Base-by-base conservation (phyloP, 2,888 invertebrate species). In the Andrena dorsata region DNA sequence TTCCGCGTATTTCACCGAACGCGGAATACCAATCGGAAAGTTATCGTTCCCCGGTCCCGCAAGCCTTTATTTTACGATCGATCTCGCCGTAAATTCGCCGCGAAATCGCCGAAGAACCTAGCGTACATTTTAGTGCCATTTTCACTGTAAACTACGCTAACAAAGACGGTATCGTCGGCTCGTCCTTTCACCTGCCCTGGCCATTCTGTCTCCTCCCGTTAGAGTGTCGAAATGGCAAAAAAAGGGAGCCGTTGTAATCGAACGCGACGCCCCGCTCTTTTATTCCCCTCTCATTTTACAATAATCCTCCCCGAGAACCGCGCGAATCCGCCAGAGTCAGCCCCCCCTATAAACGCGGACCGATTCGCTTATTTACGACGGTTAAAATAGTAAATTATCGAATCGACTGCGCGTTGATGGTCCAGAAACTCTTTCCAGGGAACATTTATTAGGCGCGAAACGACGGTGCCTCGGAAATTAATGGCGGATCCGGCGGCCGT, bases 401-500 rank as follows among this genome's bases (percentile, higher is more conserved):
- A 89, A 89, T 87, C 82, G 81, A 82, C 72, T 73, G 80, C 53
- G 13, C 73, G 76, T 78, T 81, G 81, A 82, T 84, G 82, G 70
- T 83, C 71, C 66, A 53, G 53, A 78, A 61, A 63, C 76, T 81
- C 70, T 84, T 84, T 79, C 78, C n/a, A 53, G 53, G 63, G 79
- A 88, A 83, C 84, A 86, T 87, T 84, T 83, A 86, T 86, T 87
- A 90, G 85, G 83, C 88, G 88, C 86, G 86, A 83, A 86, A 85
- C 85, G 84, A 87, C 86, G 85, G 73, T 80, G 80, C 79, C 82
- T 88, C 61, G 83, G 87, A 88, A 88, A 88, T 88, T 88, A 88
- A 88, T 88, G 87, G 88, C 77, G 88, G 77, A 84, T 88, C 80
- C 82, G 71, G 63, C 60, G 69, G 75, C 56, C 73, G 60, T 47